Conservation (phyloP, 1,140 invertebrate genomes). For the Battus philenor region DNA sequence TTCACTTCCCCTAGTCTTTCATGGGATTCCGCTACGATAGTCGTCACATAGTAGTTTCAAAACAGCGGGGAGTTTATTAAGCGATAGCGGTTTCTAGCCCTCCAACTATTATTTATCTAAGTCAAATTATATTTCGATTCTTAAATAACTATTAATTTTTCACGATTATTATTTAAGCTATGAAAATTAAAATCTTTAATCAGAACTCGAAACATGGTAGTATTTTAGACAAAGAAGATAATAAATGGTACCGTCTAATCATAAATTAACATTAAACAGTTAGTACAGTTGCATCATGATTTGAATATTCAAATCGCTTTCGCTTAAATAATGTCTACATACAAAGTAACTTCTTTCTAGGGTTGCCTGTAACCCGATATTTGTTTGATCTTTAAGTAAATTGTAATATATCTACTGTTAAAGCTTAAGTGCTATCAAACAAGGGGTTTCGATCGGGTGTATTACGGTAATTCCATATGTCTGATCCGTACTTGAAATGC, state of each 20-base stretch:
- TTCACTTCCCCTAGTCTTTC: constrained; percentile 62
- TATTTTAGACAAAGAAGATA: constrained; percentile 1
- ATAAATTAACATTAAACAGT: constrained; percentile 11
- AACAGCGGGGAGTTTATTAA: constrained; percentile 1
- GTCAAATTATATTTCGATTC: too few relatives aligned
- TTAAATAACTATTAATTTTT: background rate
- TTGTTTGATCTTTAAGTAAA: constrained; percentile 55
- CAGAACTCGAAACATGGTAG: background rate
- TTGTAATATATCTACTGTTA: constrained; percentile 30
- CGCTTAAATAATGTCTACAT: constrained; percentile 13
- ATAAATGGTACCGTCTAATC: background rate
- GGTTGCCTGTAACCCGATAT: constrained; percentile 57
- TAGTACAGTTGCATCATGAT: constrained; percentile 6
- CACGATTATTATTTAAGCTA: background rate
- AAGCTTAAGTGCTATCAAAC: constrained; percentile 29
- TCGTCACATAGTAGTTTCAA: background rate
- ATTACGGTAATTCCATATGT: constrained; percentile 11
- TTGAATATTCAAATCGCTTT: constrained; percentile 21
- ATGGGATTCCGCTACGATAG: constrained; percentile 56
- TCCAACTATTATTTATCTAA: too few relatives aligned
- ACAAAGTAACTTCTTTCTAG: constrained; percentile 25
- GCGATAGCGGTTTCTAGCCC: background rate
- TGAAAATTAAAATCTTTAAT: background rate
- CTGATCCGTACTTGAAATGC: background rate
- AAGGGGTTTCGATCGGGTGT: constrained; percentile 17